Evolutionary conservation across 2,113 vertebrate genomes (phyloP), one percentile per base, ranked within the genome.

Genomic region (Chaetodon auriga): DNA sequence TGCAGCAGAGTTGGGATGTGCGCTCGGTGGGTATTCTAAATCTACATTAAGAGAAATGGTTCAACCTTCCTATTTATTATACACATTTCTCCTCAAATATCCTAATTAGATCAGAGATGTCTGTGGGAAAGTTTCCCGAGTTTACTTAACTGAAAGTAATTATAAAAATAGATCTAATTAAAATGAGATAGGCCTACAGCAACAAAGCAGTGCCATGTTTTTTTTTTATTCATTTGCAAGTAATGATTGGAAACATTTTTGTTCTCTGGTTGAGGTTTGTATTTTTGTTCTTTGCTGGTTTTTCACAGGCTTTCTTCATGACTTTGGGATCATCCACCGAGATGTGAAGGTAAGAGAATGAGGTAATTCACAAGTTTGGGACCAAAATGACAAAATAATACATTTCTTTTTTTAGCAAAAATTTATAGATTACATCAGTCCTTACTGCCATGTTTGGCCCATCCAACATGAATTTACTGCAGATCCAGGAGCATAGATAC

Each of bases 291-390:
- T 41, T 53, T 49, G 1, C 4, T 62, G 5, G 19, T 48, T 73
- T 65, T 49, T 83, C 58, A 12, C 90, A 99, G 98, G 96, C 7
- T 99, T 98, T 87, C 96, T 99, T 58, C 98, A 99, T 3, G 96
- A 98, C 87, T 91, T 97, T 95, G 98, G 97, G 7, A 95, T 98
- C 73, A 96, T 99, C 70, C 98, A 99, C 88, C 95, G 97, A 83
- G 98, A 99, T 0, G 93, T 99, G 58, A 99, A 99, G 97, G 97
- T 99, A 94, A 82, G 62, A 75, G 3, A 66, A 6, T n/a, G 38
- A 18, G 6, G 16, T 49, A 0, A 58, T 38, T 57, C 25, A 48
- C 41, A 38, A 23, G 2, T 41, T 41, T 41, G 38, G 38, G 38
- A 41, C 38, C 30, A 60, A 81, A 57, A 16, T 61, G 7, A 11